Conservation (phyloP, 2,113 vertebrate species). For the Paraplagusia blochii region DNA sequence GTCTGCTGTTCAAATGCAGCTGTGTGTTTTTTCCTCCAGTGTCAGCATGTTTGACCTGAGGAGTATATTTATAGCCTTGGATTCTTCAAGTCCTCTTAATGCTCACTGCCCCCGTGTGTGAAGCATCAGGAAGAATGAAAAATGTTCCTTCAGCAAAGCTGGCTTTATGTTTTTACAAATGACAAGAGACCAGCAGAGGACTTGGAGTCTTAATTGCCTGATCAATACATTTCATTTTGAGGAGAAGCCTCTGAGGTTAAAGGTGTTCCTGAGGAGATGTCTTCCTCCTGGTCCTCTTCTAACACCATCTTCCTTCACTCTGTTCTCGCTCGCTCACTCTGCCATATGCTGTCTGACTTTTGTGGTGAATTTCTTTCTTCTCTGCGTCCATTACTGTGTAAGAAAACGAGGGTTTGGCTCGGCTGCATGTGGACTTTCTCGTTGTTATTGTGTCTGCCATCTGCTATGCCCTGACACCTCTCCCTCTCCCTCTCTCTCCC, state of each 20-base stretch:
- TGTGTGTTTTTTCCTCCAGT: slow-evolving; percentile 49
- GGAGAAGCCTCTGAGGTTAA: slow-evolving; percentile 56
- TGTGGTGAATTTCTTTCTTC: slow-evolving; percentile 34
- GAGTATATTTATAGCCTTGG: slow-evolving; percentile 64
- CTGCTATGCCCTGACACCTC: slow-evolving; percentile 54
- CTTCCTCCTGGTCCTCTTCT: slow-evolving; percentile 22
- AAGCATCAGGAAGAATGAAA: too few relatives aligned
- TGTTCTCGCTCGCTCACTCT: slow-evolving; percentile 51
- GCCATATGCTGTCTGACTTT: slow-evolving; percentile 55
- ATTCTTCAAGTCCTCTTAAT: slow-evolving; percentile 32
- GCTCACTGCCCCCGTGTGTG: slow-evolving; percentile 24
- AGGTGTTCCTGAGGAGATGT: slow-evolving; percentile 47
- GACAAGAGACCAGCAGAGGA: slow-evolving; percentile 37
- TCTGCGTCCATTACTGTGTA: slow-evolving; percentile 29
- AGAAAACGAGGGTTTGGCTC: slow-evolving; percentile 35
- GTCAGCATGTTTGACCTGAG: slow-evolving; percentile 63
- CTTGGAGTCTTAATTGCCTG: slow-evolving; percentile 65
- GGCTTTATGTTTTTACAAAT: slow-evolving; percentile 60
- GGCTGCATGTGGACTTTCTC: slow-evolving; percentile 51
- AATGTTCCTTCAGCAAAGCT: slow-evolving; percentile 45
- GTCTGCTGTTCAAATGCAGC: slow-evolving; percentile 65
- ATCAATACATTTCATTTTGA: slow-evolving; percentile 63
- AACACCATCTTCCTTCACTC: slow-evolving; percentile 43
- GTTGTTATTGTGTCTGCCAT: slow-evolving; percentile 49
- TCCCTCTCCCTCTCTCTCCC: slow-evolving; percentile 22